Evolutionary conservation across 2,888 invertebrate species (phyloP), one percentile per base, ranked within the genome.

Genomic region (Agriotes lineatus): DNA sequence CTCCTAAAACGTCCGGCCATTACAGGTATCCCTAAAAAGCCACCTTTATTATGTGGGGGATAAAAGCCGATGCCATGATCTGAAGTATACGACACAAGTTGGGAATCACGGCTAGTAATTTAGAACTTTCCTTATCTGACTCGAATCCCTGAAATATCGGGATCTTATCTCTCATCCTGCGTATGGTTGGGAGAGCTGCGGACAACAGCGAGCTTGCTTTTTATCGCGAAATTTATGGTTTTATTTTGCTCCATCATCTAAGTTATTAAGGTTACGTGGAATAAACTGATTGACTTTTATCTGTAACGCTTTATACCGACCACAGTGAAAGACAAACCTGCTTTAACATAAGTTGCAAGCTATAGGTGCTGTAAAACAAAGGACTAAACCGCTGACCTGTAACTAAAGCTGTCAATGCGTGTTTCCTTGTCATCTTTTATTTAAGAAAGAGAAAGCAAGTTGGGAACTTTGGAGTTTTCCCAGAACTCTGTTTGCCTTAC

Each of bases 61-160:
- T 42, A 14, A 42, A 42, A 9, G 7, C 16, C 2, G 16, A 42
- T 14, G 16, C 42, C 16, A 9, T 14, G 42, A 48, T 6, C 22
- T 48, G 12, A 48, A 48, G 22, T 48, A 19, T 20, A 45, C 19
- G 45, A 45, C 45, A 45, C 20, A 45, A 19, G 19, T 45, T 48
- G 20, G 22, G 48, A 19, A 48, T 48, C 48, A 48, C 3, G 48
- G 22, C 48, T 25, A 48, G 52, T 52, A 52, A 52, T 52, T 52
- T 52, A 52, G 52, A 52, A 52, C 52, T 52, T 52, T 52, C 33
- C 52, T 52, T 52, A 52, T 52, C 52, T 33, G 35, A 10, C 33
- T 12, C 7, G 19, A 52, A 52, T 52, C 52, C 52, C 52, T 52
- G 52, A 52, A 52, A 52, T 52, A 52, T 52, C 52, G 52, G 19